Evolutionary conservation across 2,888 invertebrate species (phyloP), one percentile per base, ranked within the genome.

Genomic region (Drosophila aldrichi): DNA sequence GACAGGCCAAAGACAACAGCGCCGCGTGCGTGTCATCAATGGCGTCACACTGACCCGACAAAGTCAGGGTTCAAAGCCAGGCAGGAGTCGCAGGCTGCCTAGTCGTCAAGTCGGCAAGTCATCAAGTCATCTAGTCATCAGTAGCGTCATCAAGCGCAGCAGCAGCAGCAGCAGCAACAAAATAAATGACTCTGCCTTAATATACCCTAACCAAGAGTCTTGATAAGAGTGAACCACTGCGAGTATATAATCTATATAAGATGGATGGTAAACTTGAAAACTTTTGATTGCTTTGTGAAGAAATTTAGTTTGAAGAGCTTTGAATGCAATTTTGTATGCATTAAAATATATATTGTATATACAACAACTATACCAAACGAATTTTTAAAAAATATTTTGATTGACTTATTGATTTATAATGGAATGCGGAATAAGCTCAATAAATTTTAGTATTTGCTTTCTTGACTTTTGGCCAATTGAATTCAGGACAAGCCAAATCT

Each of bases 21-120:
- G 75, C 63, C 68, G 73, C 63, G 74, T 86, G 73, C 68, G 81
- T 77, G 81, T 68, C 83, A 72, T 86, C 83, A 77, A 88, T 83
- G 87, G 78, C 82, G 82, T 83, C 82, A 88, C 77, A 82, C 72
- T 64, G 63, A 49, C 70, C 41, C 52, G 36, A 38, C 46, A 38
- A 22, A 44, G 46, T 4, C 54, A 41, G 25, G 36, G 34, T 5
- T 29, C 29, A 29, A 8, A 38, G 55, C 14, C 32, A n/a, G 40
- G 10, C 58, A 20, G 41, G 14, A n/a, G 16, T n/a, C 71, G 55
- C 32, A 32, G 32, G 32, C 32, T 32, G 32, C 54, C 81, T 69
- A 82, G 76, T 76, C 82, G 66, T 65, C 85, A 70, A 82, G 82
- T 74, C 87, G 34, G 44, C 68, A 74, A 66, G 66, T 69, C 60